Percentiles rank a stretch among this genome's conserved stretches.
phyloP scores from a whole-genome alignment of 2,888 invertebrate genomes.

The Oligia strigilis region DNA sequence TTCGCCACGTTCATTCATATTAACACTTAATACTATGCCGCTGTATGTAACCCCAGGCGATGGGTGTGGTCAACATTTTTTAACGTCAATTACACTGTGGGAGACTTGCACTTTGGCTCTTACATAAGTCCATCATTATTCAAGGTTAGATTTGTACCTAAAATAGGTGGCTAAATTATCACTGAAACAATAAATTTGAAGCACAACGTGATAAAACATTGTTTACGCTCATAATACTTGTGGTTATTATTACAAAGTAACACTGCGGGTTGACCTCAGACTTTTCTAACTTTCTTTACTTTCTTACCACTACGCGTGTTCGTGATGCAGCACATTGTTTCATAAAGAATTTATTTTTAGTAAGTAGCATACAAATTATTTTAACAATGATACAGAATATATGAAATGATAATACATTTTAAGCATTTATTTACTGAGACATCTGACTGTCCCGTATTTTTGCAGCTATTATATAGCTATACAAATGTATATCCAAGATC shows the following conservation, averaged over 20 bases:
- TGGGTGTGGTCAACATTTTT: constrained; percentile 29
- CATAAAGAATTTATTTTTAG: constrained; percentile 52
- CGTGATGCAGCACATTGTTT: constrained; percentile 60
- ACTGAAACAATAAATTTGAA: constrained; percentile 39
- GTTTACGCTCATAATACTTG: constrained; percentile 56
- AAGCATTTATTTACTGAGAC: constrained; percentile 12
- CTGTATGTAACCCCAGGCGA: constrained; percentile 9
- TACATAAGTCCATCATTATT: constrained; percentile 30
- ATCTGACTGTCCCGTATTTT: constrained; percentile 29
- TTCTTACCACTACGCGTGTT: constrained; percentile 59
- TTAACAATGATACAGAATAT: not conserved
- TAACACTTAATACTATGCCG: not conserved
- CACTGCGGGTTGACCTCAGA: constrained; percentile 64
- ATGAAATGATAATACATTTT: constrained; percentile 25
- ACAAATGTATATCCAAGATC: not conserved
- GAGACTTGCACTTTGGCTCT: constrained; percentile 33
- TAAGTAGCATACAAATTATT: constrained; percentile 33
- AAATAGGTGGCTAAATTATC: constrained; percentile 14
- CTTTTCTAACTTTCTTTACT: constrained; percentile 73
- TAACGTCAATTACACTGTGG: constrained; percentile 26
- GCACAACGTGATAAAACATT: constrained; percentile 45
- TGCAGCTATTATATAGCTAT: constrained; percentile 2
- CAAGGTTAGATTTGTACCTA: constrained; percentile 32
- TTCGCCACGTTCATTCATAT: constrained; percentile 23
- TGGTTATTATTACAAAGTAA: constrained; percentile 66